phyloP scores from a whole-genome alignment of 2,113 vertebrate species.

The Lipophrys pholis region DNA sequence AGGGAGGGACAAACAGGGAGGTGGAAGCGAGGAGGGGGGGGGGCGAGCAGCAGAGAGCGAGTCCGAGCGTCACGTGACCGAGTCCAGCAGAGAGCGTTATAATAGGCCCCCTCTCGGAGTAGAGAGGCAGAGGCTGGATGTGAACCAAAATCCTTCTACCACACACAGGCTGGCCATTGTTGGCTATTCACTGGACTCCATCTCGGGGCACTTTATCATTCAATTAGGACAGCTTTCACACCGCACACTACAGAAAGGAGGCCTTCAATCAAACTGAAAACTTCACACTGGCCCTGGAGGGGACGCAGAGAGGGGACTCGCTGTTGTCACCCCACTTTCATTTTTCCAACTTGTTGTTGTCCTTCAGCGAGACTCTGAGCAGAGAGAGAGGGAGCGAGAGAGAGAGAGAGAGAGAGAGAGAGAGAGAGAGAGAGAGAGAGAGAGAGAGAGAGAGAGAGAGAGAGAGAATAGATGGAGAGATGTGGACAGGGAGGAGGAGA shows the following conservation, averaged over 20 bases:
- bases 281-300: conserved; percentile 86
- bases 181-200: conserved; percentile 86
- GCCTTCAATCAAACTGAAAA: conserved; percentile 88
- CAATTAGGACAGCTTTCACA: conserved; percentile 90
- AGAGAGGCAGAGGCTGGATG: conserved; percentile 84
- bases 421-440: conserved; percentile 6
- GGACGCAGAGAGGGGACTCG: conserved; percentile 74
- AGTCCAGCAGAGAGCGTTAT: conserved; percentile 84
- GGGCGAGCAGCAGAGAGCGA: conserved; percentile 31
- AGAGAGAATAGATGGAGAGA: conserved; percentile 1
- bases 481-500: conserved; percentile 18
- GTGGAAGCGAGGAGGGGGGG: conserved; percentile 26
- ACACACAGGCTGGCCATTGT: conserved; percentile 88
- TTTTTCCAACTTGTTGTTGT: conserved; percentile 79
- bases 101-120: conserved; percentile 85
- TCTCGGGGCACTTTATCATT: conserved; percentile 89
- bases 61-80: conserved; percentile 73
- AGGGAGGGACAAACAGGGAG: conserved; percentile 25
- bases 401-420: background rate
- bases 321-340: conserved; percentile 83
- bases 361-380: conserved; percentile 60
- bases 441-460: conserved; percentile 1
- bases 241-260: conserved; percentile 84
- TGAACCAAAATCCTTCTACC: conserved; percentile 86
- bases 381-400: conserved; percentile 19